Evolutionary conservation across 2,113 vertebrate genomes (phyloP).

Genomic region (Oryzias woworae): DNA sequence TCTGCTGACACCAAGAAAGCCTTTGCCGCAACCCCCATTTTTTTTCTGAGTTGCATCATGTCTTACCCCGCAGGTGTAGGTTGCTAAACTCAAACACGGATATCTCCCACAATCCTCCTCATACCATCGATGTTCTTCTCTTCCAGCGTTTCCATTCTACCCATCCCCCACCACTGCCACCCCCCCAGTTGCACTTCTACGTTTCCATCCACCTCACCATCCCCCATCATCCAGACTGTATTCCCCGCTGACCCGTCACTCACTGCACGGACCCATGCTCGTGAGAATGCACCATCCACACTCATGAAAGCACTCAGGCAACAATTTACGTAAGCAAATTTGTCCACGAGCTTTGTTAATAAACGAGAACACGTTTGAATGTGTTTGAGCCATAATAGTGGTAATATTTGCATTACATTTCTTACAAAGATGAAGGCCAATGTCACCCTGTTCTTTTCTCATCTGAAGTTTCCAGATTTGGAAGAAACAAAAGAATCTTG

Average conservation of each 20-base stretch:
- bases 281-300: slow-evolving; percentile 34
- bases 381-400: neutral
- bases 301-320: neutral
- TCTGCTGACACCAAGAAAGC: slow-evolving; percentile 47
- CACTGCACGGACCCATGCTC: slow-evolving; percentile 15
- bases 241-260: slow-evolving; percentile 49
- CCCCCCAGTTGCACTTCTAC: slow-evolving; percentile 36
- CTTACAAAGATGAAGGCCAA: slow-evolving; percentile 16
- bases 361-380: neutral
- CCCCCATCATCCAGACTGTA: slow-evolving; percentile 46
- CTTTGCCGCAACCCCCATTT: slow-evolving; percentile 33
- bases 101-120: slow-evolving; percentile 8
- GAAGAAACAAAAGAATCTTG: slow-evolving; percentile 29
- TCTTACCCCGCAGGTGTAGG: slow-evolving; percentile 18
- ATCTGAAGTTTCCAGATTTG: slow-evolving; percentile 7
- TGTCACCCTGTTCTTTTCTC: slow-evolving; percentile 7
- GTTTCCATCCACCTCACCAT: slow-evolving; percentile 40
- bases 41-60: slow-evolving; percentile 37
- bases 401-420: slow-evolving; percentile 7
- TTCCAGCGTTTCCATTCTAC: slow-evolving; percentile 17
- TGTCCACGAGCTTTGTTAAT: neutral
- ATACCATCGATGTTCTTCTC: slow-evolving; percentile 15
- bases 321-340: neutral
- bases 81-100: slow-evolving; percentile 6
- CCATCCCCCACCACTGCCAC: slow-evolving; percentile 48